Conservation (phyloP, 2,888 invertebrate species). For the Hofmannophila pseudospretella region DNA sequence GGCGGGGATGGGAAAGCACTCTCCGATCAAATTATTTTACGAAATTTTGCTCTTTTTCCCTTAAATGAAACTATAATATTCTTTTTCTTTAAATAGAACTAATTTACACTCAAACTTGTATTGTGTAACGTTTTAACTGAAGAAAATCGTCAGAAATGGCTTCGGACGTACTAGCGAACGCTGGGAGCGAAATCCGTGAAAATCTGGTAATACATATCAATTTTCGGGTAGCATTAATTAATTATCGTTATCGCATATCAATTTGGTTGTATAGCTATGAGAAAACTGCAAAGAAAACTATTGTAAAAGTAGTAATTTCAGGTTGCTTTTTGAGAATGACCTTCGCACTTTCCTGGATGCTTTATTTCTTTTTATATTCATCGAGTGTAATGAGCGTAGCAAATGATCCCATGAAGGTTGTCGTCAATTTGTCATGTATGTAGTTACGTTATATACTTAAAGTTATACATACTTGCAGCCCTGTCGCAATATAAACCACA, state of each 20-base stretch:
- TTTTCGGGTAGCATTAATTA: slow-evolving; percentile 1
- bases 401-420: not conserved
- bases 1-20: not conserved
- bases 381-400: not conserved
- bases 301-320: not conserved
- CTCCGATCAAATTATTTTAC: too few species aligned
- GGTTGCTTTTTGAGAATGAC: slow-evolving; percentile 22
- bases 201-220: slow-evolving; percentile 52
- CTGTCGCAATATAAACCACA: too few species aligned
- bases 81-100: not conserved
- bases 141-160: slow-evolving; percentile 36
- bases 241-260: not conserved
- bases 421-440: not conserved
- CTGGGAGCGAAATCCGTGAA: slow-evolving; percentile 56
- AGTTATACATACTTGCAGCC: too few species aligned
- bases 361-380: slow-evolving; percentile 6
- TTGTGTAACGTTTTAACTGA: not conserved
- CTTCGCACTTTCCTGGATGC: slow-evolving; percentile 38
- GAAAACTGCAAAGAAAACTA: not conserved
- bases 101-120: not conserved
- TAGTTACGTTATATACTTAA: too few species aligned
- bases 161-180: slow-evolving; percentile 44
- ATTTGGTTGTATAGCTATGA: not conserved
- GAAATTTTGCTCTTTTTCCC: not conserved
- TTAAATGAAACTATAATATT: not conserved